Base-by-base conservation (phyloP, 2,113 vertebrate genomes). In the Anolis carolinensis region DNA sequence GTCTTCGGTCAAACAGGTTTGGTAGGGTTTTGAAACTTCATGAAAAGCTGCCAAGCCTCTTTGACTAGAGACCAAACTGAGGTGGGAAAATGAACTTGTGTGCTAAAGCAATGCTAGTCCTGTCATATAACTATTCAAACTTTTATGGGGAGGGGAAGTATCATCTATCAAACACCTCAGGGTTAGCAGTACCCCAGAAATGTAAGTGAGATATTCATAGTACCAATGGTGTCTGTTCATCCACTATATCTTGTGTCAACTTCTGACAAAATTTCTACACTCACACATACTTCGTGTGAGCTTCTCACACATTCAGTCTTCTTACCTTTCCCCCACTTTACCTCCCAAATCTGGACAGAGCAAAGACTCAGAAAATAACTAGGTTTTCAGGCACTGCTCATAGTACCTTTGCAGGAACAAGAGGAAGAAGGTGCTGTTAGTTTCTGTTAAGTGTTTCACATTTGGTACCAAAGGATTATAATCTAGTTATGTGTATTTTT, bases 11-110 rank as follows among this genome's bases (percentile, higher is more conserved):
- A n/a, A 77, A 77, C n/a, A 52, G n/a, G 48, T 52, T 50, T 81
- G 80, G 39, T 67, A 82, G 80, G 6, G 68, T 72, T 82, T 32
- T n/a, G 18, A 82, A 72, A 68, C 81, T 71, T 83, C 74, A 3
- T 20, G 34, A 74, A 83, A 39, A 62, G 39, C 52, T 74, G 82
- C 52, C 52, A 73, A 75, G 52, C 10, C 82, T 74, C 4, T 74
- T 73, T 63, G 16, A 67, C 27, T n/a, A 67, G 44, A 25, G 39
- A 84, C 39, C 36, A 65, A 34, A 76, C 48, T 84, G 34, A 48
- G n/a, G 73, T 48, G 4, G 30, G 30, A 84, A 25, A 44, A 21
- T 32, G 23, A 4, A 36, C 52, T 6, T 36, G 25, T 63, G 36
- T 32, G 23, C 59, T 50, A 25, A 65, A 13, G 73, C 59, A 84